Evolutionary conservation across 1,140 invertebrate species (phyloP).

Genomic region (Pseudomyrmex pallidus): DNA sequence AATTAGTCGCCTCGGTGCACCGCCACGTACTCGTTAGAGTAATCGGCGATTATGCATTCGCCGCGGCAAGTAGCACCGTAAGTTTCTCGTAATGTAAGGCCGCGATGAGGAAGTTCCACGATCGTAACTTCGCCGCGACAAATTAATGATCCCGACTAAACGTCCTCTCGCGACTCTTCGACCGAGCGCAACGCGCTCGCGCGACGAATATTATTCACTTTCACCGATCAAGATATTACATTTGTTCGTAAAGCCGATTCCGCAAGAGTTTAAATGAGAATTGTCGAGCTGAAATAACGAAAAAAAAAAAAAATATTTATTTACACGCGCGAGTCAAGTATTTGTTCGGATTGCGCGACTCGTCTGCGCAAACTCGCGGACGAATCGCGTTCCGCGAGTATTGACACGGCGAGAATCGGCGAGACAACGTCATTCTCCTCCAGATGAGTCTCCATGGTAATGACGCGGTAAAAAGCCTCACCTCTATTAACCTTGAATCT

Average conservation of each 20-base stretch:
- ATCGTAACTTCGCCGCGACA: slow-evolving; percentile 62
- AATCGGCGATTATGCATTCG: slow-evolving; percentile 57
- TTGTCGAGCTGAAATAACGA: background rate
- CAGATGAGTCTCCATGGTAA: slow-evolving; percentile 34
- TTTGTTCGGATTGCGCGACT: too few species aligned
- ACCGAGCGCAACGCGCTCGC: background rate
- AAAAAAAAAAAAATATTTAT: background rate
- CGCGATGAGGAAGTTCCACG: slow-evolving; percentile 58
- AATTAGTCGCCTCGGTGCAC: slow-evolving; percentile 65
- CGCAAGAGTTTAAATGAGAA: background rate
- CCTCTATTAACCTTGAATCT: slow-evolving; percentile 76
- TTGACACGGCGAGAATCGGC: background rate
- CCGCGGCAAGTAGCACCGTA: slow-evolving; percentile 45
- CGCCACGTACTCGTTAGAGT: slow-evolving; percentile 52
- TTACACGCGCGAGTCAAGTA: too few species aligned
- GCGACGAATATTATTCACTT: slow-evolving; percentile 40
- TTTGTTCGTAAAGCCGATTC: slow-evolving; percentile 10
- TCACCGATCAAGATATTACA: background rate
- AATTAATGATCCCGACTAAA: slow-evolving; percentile 42
- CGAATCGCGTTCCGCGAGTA: too few species aligned
- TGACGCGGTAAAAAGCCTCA: slow-evolving; percentile 63
- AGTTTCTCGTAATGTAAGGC: slow-evolving; percentile 43
- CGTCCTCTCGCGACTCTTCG: slow-evolving; percentile 28
- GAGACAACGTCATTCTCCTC: slow-evolving; percentile 2
- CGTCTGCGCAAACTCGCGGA: too few species aligned